Evolutionary conservation across 2,113 vertebrate genomes (phyloP), one percentile per base, ranked within the genome.

Genomic region (Gnathonemus longibarbis): DNA sequence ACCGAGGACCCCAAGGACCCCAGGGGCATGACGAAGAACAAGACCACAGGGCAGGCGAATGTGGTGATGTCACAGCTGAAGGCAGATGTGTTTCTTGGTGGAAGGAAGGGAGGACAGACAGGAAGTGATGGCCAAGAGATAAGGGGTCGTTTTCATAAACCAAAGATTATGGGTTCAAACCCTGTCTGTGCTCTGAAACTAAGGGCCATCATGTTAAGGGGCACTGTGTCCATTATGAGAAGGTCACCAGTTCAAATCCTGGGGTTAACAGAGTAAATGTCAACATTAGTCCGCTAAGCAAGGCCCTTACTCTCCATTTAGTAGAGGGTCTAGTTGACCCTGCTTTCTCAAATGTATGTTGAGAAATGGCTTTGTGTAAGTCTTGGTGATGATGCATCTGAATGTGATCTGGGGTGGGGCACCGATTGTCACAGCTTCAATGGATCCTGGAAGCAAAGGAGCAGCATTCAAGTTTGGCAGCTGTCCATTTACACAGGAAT

Each of bases 401-500:
- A 31, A 39, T 39, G 74, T 42, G 35, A 77, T 19, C 31, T 17
- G 35, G 4, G 27, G 5, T 7, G 31, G 70, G 27, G 1, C 13
- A 17, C 11, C 5, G 3, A 39, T 24, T 2, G 70, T 15, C 15
- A 35, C 31, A 39, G 13, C 31, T 17, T 17, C 27, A 77, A 15
- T 9, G 15, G 70, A 35, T 77, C 27, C 70, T 4, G 10, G 27
- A 74, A 35, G 66, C 62, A 31, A 88, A 24, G 21, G 21, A 86
- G 21, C 48, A 13, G 31, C 84, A 21, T 21, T 42, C 52, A 49
- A 11, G 62, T 24, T 88, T 91, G 77, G 70, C 48, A 88, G 90
- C 90, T 90, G 89, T 89, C 91, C 91, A 92, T 89, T 91, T 90
- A 89, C 80, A 84, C 91, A 89, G 90, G 91, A 91, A 91, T 8